Evolutionary conservation across 2,888 invertebrate species (phyloP).

Genomic region (Didymodactylos carnosus): DNA sequence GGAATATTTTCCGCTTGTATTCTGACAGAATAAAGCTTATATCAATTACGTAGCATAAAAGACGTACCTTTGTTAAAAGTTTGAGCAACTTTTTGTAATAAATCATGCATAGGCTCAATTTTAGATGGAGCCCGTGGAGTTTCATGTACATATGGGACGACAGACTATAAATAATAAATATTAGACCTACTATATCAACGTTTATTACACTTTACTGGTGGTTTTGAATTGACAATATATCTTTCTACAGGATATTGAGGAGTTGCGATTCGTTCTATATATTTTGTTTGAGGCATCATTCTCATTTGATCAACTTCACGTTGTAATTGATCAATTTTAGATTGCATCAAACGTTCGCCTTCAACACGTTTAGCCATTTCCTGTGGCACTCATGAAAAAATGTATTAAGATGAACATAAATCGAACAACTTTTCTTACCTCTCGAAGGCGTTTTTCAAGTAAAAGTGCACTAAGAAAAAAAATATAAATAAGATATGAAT

Average conservation of each 20-base stretch:
- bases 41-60: background rate
- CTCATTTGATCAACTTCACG: constrained; percentile 21
- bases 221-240: background rate
- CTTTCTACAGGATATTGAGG: background rate
- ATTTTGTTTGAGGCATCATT: background rate
- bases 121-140: background rate
- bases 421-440: background rate
- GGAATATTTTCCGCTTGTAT: too few relatives aligned
- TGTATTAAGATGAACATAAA: background rate
- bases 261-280: background rate
- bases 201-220: background rate
- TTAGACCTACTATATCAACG: background rate
- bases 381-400: background rate
- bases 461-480: background rate
- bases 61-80: background rate
- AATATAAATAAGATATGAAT: background rate
- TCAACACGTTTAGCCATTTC: constrained; percentile 16
- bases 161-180: background rate
- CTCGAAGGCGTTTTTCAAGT: background rate
- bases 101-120: constrained; percentile 1
- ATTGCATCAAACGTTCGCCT: constrained; percentile 21
- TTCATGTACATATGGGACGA: background rate
- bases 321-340: constrained; percentile 22
- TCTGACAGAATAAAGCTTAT: too few relatives aligned
- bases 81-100: constrained; percentile 1